Evolutionary conservation across 2,113 vertebrate species (phyloP), one percentile per base, ranked within the genome.

Genomic region (Phodopus roborovskii): DNA sequence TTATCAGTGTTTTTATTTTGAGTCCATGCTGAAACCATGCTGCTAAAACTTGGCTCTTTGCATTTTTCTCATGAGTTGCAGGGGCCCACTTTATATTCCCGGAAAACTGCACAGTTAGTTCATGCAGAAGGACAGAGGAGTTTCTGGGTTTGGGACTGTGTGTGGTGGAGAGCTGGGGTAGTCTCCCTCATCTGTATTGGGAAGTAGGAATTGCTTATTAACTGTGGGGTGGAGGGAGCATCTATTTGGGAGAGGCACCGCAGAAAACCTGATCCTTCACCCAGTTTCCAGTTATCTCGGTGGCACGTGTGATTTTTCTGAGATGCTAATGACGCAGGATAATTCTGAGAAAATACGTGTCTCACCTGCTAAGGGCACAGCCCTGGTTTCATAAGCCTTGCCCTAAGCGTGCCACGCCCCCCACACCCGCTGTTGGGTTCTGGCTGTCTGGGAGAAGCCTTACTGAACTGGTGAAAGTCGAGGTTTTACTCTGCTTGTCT

Each of bases 1-100:
- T 78, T 82, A 64, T 15, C 26, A 4, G 39, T 68, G n/a, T 79
- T 96, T 86, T 93, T 42, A 68, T 87, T 92, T 94, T 88, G 75
- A 50, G 48, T 75, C 79, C 22, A 62, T 45, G 53, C 45, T 74
- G 73, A 79, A 91, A 66, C 33, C 68, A 50, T 36, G 4, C 9
- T 74, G 64, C 39, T 68, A 50, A 92, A 78, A n/a, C 11, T 7
- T 39, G 15, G 6, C 79, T 85, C 36, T 78, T 91, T 71, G 36
- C 5, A 5, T 73, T 45, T 53, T 22, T 88, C 56, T 70, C 62
- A 10, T 19, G 71, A 19, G 26, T 50, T 13, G 0, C 39, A 56
- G 42, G 12, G 3, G 33, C 24, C 39, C 42, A 39, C 42, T 45
- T 92, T 87, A 28, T 39, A 8, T 90, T 88, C 92, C 70, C 48